phyloP scores from a whole-genome alignment of 2,797 vertebrate species.

The Premnoplex brunnescens region DNA sequence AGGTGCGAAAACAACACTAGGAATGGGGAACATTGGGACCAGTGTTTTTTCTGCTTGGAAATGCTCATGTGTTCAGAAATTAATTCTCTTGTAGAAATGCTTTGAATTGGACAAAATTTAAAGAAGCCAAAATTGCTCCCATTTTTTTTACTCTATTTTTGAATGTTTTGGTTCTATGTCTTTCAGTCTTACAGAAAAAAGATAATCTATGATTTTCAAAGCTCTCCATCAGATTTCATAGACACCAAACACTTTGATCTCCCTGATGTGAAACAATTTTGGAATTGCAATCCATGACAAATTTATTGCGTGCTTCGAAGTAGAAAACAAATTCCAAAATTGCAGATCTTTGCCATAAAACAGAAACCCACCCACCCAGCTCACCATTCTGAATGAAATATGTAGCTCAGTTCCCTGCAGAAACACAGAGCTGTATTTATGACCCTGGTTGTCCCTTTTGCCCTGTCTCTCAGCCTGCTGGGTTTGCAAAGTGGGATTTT shows the following conservation, averaged over 20 bases:
- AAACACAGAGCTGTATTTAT: neutral
- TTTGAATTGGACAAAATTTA: neutral
- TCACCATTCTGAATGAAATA: neutral
- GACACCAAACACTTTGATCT: neutral
- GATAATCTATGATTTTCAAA: neutral
- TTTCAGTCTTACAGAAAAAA: neutral
- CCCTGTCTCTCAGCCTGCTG: neutral
- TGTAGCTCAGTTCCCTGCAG: neutral
- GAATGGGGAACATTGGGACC: neutral
- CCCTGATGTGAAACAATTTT: neutral
- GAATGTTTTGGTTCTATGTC: neutral
- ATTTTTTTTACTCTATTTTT: neutral
- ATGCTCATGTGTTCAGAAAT: neutral
- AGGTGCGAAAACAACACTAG: fast-evolving
- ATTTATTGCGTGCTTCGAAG: neutral
- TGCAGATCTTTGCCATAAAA: neutral
- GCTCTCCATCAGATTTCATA: neutral
- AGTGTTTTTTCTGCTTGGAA: neutral
- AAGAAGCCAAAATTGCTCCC: neutral
- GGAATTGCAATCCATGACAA: neutral
- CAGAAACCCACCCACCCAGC: neutral
- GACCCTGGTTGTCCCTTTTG: neutral
- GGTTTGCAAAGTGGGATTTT: neutral
- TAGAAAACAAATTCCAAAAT: neutral
- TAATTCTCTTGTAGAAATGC: neutral